Evolutionary conservation across 2,797 vertebrate species (phyloP).

Genomic region (Semaprochilodus insignis): DNA sequence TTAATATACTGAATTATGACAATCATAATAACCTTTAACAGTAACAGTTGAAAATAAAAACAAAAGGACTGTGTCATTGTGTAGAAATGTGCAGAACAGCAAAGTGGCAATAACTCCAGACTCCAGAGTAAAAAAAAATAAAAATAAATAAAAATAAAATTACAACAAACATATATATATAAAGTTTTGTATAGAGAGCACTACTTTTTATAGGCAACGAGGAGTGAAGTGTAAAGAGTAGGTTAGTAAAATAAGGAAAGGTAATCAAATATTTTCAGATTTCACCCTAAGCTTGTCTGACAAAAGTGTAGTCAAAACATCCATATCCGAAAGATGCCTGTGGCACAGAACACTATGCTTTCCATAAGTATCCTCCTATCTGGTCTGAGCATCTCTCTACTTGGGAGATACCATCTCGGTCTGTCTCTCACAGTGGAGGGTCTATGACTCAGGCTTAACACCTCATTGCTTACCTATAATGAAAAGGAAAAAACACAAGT

Average conservation of each 20-base stretch:
- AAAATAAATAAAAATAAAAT: too few species aligned
- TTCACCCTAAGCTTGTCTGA: background rate
- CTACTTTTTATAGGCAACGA: too few species aligned
- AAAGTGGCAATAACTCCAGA: too few species aligned
- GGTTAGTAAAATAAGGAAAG: background rate
- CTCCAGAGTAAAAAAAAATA: too few species aligned
- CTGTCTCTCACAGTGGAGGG: background rate
- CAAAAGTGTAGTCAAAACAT: constrained; percentile 22
- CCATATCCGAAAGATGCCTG: constrained; percentile 2
- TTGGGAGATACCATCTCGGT: background rate
- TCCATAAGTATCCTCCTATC: background rate
- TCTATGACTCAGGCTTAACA: background rate
- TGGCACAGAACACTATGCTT: background rate
- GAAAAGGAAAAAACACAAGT: too few species aligned
- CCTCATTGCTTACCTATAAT: too few species aligned
- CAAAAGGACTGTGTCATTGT: too few species aligned
- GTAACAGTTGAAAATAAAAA: background rate
- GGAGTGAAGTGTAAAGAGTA: too few species aligned
- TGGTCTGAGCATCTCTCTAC: background rate
- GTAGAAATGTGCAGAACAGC: too few species aligned
- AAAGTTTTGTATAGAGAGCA: too few species aligned
- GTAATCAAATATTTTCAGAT: background rate
- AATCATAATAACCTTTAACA: background rate
- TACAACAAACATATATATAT: too few species aligned
- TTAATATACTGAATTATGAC: background rate